phyloP scores from a whole-genome alignment of 1,140 invertebrate species.

The Drosophila pallidifrons region DNA sequence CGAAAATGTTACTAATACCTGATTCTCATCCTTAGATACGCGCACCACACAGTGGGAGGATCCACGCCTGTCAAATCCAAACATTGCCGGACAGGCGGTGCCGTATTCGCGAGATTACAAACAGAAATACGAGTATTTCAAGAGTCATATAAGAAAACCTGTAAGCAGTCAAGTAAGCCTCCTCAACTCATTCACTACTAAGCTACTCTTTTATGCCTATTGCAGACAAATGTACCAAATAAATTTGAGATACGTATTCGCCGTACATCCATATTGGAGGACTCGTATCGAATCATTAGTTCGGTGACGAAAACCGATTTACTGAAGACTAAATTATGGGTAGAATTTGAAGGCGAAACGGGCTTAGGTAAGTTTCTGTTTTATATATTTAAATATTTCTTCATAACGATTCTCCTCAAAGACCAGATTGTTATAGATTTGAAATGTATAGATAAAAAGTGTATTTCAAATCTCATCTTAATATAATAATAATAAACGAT shows the following conservation, averaged over 20 bases:
- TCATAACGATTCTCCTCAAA: too few relatives aligned
- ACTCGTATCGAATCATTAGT: conserved; percentile 96
- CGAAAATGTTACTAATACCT: conserved; percentile 1
- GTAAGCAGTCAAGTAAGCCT: conserved; percentile 87
- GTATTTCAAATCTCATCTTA: too few relatives aligned
- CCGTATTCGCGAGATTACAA: conserved; percentile 99
- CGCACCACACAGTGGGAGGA: conserved; percentile 99
- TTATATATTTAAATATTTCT: too few relatives aligned
- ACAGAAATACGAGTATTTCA: conserved; percentile 99
- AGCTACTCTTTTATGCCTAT: conserved; percentile 52
- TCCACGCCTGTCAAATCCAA: conserved; percentile 97
- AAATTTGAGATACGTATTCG: conserved; percentile 99
- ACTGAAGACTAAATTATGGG: conserved; percentile 98
- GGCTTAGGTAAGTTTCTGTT: conserved; percentile 86
- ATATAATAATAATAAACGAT: too few relatives aligned
- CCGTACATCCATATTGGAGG: conserved; percentile 96
- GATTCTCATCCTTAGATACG: conserved; percentile 89
- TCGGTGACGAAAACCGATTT: conserved; percentile 94
- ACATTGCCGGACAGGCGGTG: conserved; percentile 98
- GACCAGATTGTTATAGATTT: too few relatives aligned
- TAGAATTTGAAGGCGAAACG: conserved; percentile 99
- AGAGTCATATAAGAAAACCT: conserved; percentile 97
- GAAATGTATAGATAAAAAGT: too few relatives aligned
- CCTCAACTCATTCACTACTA: conserved; percentile 45
- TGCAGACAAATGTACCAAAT: conserved; percentile 96